Percentiles rank a stretch among this genome's conserved stretches.
phyloP scores from a whole-genome alignment of 2,113 vertebrate genomes.

The Sturnira hondurensis region DNA sequence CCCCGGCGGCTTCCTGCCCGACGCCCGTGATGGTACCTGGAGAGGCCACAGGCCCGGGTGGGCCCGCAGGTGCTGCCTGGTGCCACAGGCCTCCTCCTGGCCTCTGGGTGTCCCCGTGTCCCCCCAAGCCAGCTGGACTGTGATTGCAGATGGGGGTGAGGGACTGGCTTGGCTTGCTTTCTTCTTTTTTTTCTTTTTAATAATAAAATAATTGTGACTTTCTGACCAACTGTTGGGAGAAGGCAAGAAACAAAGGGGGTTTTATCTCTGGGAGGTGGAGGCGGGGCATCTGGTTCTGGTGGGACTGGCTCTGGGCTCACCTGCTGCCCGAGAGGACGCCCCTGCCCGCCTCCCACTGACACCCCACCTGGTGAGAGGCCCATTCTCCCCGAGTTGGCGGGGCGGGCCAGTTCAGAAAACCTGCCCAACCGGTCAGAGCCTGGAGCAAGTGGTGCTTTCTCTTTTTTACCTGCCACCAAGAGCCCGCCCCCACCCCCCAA shows the following conservation, averaged over 20 bases:
- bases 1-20: not conserved
- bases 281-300: not conserved
- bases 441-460: not conserved
- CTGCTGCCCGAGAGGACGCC: not conserved
- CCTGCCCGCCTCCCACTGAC: not conserved
- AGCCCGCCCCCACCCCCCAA: too few relatives aligned
- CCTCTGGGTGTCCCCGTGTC: not conserved
- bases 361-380: not conserved
- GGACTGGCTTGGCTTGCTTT: not conserved
- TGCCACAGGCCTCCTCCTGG: not conserved
- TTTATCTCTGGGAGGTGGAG: not conserved
- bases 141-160: not conserved
- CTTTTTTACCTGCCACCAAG: not conserved
- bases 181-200: not conserved
- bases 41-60: not conserved
- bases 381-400: not conserved
- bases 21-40: not conserved
- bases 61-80: not conserved
- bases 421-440: not conserved
- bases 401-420: conserved; percentile 1
- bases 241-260: not conserved
- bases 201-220: conserved; percentile 49
- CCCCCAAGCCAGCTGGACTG: not conserved
- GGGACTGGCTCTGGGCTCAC: not conserved
- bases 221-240: not conserved